These are phyloP conservation scores for Aplochiton taeniatus DNA, from an alignment of 2,797 vertebrate genomes.

Conservation along the genomic window DNA sequence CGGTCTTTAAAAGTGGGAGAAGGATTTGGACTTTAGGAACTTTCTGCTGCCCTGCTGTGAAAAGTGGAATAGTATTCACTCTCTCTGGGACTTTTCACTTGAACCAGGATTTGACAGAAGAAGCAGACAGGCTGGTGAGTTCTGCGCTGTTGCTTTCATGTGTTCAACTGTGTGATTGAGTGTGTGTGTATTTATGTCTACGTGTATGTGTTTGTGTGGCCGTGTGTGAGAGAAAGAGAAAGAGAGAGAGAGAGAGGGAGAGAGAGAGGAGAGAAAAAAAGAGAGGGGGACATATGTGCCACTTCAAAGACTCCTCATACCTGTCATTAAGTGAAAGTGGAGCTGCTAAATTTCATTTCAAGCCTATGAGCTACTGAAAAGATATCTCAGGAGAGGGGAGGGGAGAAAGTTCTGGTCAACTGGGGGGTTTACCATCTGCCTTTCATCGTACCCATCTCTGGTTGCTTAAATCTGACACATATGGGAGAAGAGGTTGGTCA, in stretches of 20 bases:
- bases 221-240: constrained; percentile 3
- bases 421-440: constrained; percentile 23
- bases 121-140: constrained; percentile 61
- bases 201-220: constrained; percentile 10
- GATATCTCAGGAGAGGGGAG: not conserved
- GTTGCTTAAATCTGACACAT: not conserved
- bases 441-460: constrained; percentile 24
- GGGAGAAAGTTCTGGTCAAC: constrained; percentile 18
- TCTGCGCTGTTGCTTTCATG: constrained; percentile 25
- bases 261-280: constrained; percentile 9
- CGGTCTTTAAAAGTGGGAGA: constrained; percentile 60
- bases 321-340: constrained; percentile 3
- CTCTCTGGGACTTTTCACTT: constrained; percentile 33
- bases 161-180: not conserved
- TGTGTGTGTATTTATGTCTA: constrained; percentile 10
- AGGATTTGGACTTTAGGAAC: constrained; percentile 66
- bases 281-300: constrained; percentile 2
- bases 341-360: constrained; percentile 38
- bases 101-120: constrained; percentile 49
- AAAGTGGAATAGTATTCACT: constrained; percentile 69
- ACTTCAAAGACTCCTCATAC: not conserved
- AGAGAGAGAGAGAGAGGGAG: not conserved
- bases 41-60: constrained; percentile 31
- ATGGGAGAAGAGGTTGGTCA: no score
- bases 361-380: constrained; percentile 32